phyloP scores from a whole-genome alignment of 2,888 invertebrate species.

The Tortrix viridana region DNA sequence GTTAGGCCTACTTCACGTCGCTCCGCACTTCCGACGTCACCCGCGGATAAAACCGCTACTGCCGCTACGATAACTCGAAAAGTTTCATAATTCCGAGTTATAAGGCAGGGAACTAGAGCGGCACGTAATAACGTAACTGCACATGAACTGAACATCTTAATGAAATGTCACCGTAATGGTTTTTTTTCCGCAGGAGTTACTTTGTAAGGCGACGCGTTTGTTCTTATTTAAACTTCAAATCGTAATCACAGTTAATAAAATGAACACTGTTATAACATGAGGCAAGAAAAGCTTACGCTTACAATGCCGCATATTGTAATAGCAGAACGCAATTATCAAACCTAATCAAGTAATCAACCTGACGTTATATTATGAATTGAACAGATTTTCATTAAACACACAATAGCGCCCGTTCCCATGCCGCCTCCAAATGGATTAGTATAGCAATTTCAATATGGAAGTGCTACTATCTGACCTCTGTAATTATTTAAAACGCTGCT shows the following conservation, averaged over 20 bases:
- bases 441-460: conserved; percentile 47
- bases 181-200: conserved; percentile 20
- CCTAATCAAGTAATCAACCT: conserved; percentile 52
- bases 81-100: conserved; percentile 18
- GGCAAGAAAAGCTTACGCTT: conserved; percentile 3
- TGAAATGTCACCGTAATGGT: conserved; percentile 26
- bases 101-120: conserved; percentile 30
- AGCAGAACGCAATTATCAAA: conserved; percentile 19
- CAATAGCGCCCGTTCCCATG: conserved; percentile 56
- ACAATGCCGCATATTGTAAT: conserved; percentile 21
- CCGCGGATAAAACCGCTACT: conserved; percentile 16
- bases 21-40: conserved; percentile 21
- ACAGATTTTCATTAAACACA: conserved; percentile 56
- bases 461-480: conserved; percentile 46
- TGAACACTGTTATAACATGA: neutral
- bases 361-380: conserved; percentile 44
- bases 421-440: conserved; percentile 50
- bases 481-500: conserved; percentile 59
- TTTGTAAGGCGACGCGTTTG: conserved; percentile 15
- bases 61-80: conserved; percentile 23
- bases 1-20: conserved; percentile 52
- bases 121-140: conserved; percentile 27
- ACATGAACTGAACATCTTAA: conserved; percentile 20
- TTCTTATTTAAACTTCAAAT: neutral
- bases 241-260: neutral